These are phyloP conservation scores for Notodonta ziczac DNA, from an alignment of 2,888 invertebrate genomes.

Conservation along the genomic window DNA sequence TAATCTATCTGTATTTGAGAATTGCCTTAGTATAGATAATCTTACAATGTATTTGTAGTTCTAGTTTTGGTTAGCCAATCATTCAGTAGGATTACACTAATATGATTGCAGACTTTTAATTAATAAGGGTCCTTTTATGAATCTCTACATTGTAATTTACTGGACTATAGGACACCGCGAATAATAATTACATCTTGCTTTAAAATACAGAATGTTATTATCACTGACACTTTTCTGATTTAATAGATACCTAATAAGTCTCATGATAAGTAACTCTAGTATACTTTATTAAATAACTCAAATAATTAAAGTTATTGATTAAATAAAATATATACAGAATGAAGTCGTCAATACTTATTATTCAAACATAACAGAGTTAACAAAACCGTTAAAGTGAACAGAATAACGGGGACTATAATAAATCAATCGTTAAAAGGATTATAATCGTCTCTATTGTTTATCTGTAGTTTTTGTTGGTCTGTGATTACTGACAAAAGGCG, in stretches of 20 bases:
- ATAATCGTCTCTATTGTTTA: slow-evolving; percentile 63
- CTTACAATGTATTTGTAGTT: slow-evolving; percentile 24
- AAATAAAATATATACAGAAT: slow-evolving; percentile 9
- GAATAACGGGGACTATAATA: slow-evolving; percentile 52
- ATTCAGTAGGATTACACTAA: too few species aligned
- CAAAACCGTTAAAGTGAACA: slow-evolving; percentile 21
- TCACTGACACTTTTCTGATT: too few species aligned
- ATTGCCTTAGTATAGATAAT: slow-evolving; percentile 41
- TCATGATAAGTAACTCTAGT: too few species aligned
- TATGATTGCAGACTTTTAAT: too few species aligned
- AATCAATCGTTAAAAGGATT: slow-evolving; percentile 69
- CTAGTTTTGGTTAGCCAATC: background rate
- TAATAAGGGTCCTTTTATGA: too few species aligned
- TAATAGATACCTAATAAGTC: too few species aligned
- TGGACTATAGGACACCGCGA: too few species aligned
- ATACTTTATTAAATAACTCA: too few species aligned
- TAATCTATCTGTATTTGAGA: slow-evolving; percentile 54
- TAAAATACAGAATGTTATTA: too few species aligned
- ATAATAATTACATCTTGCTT: too few species aligned
- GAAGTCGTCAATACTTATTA: slow-evolving; percentile 16
- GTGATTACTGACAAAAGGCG: slow-evolving; percentile 48
- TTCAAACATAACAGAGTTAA: slow-evolving; percentile 19
- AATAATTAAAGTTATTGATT: too few species aligned
- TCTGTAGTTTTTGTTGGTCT: slow-evolving; percentile 45
- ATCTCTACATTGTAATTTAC: too few species aligned